phyloP scores from a whole-genome alignment of 1,140 invertebrate species.

The Zophobas morio region DNA sequence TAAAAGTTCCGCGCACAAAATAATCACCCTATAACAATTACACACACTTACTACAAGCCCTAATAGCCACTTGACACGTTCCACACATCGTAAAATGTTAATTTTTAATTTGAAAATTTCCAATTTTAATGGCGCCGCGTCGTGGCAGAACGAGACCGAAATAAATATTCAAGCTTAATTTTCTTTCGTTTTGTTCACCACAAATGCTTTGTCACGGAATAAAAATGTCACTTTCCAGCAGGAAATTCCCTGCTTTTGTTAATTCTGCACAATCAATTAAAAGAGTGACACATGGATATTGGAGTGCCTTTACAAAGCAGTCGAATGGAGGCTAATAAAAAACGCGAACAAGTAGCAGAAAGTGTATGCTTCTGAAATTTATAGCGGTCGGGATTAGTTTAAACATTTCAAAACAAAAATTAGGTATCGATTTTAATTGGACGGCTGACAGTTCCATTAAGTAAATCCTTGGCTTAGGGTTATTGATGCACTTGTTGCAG shows the following conservation, averaged over 20 bases:
- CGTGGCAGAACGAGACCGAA: not conserved
- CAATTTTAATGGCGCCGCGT: not conserved
- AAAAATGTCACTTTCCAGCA: conserved; percentile 29
- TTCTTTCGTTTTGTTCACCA: conserved; percentile 29
- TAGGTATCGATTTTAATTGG: conserved; percentile 23
- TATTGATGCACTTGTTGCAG: conserved; percentile 32
- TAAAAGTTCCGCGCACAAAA: not conserved
- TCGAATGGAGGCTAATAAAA: conserved; percentile 1
- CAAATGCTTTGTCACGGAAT: conserved; percentile 33
- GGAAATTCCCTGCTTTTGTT: conserved; percentile 22
- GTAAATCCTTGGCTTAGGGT: not conserved
- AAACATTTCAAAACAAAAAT: conserved; percentile 6
- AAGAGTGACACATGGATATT: conserved; percentile 12
- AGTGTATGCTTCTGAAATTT: not conserved
- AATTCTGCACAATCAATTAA: conserved; percentile 37
- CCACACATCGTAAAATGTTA: not conserved
- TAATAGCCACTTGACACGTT: conserved; percentile 6
- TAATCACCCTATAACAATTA: not conserved
- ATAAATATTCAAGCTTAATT: conserved; percentile 35
- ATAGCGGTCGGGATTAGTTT: not conserved
- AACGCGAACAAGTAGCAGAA: conserved; percentile 3
- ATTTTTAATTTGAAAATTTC: conserved; percentile 4
- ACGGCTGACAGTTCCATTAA: conserved; percentile 1
- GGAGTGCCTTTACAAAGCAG: conserved; percentile 3
- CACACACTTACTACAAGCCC: not conserved